Conservation (phyloP, 35 echinoderm and acorn worm genomes). For the Heliocidaris tuberculata region DNA sequence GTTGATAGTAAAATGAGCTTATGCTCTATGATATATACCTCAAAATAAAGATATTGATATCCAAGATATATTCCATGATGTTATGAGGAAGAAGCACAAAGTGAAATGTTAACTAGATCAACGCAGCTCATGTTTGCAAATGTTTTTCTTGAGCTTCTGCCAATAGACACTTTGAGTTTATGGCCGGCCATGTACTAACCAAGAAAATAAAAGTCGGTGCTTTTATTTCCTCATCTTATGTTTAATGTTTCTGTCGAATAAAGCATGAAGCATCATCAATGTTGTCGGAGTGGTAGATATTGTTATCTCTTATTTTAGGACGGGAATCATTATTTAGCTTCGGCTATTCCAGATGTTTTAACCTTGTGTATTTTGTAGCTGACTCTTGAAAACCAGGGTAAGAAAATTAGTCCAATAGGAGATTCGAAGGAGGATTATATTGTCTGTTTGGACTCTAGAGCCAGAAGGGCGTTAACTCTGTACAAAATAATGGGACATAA, state of each 20-base stretch:
- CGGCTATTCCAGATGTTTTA: no score
- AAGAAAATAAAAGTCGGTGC: not conserved
- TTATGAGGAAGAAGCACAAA: not conserved
- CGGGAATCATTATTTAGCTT: no score
- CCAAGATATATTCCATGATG: not conserved
- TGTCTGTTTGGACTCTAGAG: no score
- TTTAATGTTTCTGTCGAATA: not conserved
- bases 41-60: not conserved
- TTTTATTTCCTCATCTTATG: constrained; percentile 3
- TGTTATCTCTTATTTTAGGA: no score
- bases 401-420: no score
- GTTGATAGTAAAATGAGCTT: not conserved
- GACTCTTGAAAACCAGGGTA: no score
- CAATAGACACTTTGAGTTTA: not conserved
- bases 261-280: no score
- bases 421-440: no score
- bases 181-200: not conserved
- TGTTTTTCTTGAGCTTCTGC: not conserved
- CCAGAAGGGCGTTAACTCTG: no score
- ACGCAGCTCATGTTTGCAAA: not conserved
- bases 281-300: no score
- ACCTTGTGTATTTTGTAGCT: no score
- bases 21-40: not conserved
- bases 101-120: not conserved
- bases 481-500: no score